Base-by-base conservation (phyloP, 2,888 invertebrate species). In the Mesoligia furuncula region DNA sequence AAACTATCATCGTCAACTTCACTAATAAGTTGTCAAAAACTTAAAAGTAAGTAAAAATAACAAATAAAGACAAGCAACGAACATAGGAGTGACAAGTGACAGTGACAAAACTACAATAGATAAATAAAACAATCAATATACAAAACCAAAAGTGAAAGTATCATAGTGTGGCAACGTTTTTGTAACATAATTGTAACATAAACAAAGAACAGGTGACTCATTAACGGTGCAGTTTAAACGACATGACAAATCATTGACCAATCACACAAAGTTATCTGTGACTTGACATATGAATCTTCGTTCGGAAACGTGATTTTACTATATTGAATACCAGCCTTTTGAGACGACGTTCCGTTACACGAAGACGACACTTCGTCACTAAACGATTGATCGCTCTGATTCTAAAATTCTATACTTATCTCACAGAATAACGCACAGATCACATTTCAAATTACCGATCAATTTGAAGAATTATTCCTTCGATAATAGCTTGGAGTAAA, bases 121-220 rank as follows among this genome's bases (percentile, higher is more conserved):
- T 67, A 51, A 31, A 31, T 31, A 67, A 66, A 66, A 48, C 27
- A 48, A 48, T 48, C 42, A 66, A 48, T 66, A 48, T 6, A 39
- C 39, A 66, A 66, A 66, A 67, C 51, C 51, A 67, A 67, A 51
- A 67, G 27, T 51, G 67, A 51, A 67, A n/a, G 31, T 67, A 31
- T 67, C 20, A 39, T 39, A 39, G 39, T 39, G 39, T 39, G 39
- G 39, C 39, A 39, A 39, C 7, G 39, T 39, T 39, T 39, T 39
- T 39, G 39, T 39, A 39, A 39, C 39, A 39, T 39, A 39, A 39
- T 39, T 39, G 39, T 39, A 39, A 39, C 39, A 39, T 39, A 39
- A 39, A 39, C 39, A 39, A 39, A 39, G 39, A 39, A 7, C 39
- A 9, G 39, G 39, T 39, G 39, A 39, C 39, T 39, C 39, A 39